Conservation (phyloP, 2,113 vertebrate genomes). For the Xyliphius kryptos region DNA sequence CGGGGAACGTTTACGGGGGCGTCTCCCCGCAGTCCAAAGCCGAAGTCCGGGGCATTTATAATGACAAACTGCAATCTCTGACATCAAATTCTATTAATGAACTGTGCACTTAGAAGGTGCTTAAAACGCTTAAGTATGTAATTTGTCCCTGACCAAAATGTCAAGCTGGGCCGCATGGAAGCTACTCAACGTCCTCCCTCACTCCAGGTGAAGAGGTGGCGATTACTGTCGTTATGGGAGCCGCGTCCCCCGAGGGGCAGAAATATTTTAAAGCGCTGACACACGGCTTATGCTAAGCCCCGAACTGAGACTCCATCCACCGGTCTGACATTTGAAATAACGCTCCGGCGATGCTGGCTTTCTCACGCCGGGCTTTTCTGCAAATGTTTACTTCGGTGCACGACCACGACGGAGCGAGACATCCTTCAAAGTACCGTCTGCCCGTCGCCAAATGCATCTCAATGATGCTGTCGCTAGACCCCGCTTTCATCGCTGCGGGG, state of each 20-base stretch:
- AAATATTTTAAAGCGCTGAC: conserved; percentile 38
- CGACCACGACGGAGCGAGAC: conserved; percentile 13
- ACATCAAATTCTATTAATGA: conserved; percentile 34
- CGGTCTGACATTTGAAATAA: conserved; percentile 37
- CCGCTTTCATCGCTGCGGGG: no score
- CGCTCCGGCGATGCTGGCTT: conserved; percentile 12
- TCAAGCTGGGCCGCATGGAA: conserved; percentile 18
- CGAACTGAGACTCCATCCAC: conserved; percentile 24
- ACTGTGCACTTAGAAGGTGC: conserved; percentile 18
- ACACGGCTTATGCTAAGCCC: conserved; percentile 29
- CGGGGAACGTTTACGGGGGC: background rate
- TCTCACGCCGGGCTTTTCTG: conserved; percentile 9
- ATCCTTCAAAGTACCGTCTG: conserved; percentile 10
- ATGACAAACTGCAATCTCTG: conserved; percentile 20
- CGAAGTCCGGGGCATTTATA: conserved; percentile 7
- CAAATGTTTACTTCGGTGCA: conserved; percentile 15
- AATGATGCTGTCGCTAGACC: no score
- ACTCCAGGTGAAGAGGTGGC: conserved; percentile 8
- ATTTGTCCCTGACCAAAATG: conserved; percentile 35
- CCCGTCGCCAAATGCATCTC: conserved; percentile 12
- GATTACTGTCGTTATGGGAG: conserved; percentile 36
- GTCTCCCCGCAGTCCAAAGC: conserved; percentile 4
- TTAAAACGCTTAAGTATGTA: conserved; percentile 21
- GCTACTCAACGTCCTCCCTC: conserved; percentile 13
- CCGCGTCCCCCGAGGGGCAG: conserved; percentile 22